These are phyloP conservation scores for Morinoia aosen DNA, from an alignment of 2,888 invertebrate species.

Conservation along the genomic window DNA sequence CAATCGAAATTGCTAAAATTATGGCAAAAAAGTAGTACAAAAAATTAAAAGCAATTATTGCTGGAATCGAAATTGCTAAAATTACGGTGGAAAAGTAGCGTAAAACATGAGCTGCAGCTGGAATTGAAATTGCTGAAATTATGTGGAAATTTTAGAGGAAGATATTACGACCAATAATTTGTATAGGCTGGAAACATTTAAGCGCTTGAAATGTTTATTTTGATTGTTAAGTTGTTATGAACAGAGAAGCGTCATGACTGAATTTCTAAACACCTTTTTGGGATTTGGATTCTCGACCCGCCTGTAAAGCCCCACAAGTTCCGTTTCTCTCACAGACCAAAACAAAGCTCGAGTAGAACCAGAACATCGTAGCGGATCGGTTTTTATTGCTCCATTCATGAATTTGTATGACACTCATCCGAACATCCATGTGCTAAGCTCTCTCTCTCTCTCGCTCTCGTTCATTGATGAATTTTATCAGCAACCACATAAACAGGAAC, in stretches of 20 bases:
- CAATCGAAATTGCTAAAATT: too few relatives aligned
- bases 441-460: background rate
- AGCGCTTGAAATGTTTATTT: background rate
- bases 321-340: background rate
- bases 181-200: background rate
- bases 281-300: background rate
- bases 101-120: too few relatives aligned
- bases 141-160: background rate
- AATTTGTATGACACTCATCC: background rate
- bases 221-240: background rate
- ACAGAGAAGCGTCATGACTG: background rate
- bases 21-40: too few relatives aligned
- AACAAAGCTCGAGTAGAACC: background rate
- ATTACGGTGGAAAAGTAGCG: too few relatives aligned
- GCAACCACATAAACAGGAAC: conserved; percentile 2
- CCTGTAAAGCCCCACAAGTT: background rate
- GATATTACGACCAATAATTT: background rate
- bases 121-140: too few relatives aligned
- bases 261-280: background rate
- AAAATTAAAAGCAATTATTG: too few relatives aligned
- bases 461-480: conserved; percentile 25
- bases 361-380: background rate
- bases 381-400: conserved; percentile 6
- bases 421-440: background rate
- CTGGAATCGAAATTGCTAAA: too few relatives aligned